Evolutionary conservation across 1,140 invertebrate genomes (phyloP).

Genomic region (Callitettix versicolor): DNA sequence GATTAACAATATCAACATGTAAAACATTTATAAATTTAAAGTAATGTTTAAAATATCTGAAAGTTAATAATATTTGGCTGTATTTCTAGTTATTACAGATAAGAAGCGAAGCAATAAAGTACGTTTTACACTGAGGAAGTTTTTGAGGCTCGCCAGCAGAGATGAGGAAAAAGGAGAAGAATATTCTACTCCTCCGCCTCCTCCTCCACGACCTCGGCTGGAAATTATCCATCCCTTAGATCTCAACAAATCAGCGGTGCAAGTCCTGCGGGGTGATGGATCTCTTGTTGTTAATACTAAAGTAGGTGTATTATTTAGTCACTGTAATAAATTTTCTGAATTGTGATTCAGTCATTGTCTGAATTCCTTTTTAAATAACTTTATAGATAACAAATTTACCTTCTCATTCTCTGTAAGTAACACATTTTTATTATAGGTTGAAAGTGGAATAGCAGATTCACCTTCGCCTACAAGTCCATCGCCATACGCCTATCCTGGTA

Average conservation of each 20-base stretch:
- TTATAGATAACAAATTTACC: too few relatives aligned
- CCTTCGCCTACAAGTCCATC: not conserved
- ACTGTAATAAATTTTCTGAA: too few relatives aligned
- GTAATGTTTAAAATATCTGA: too few relatives aligned
- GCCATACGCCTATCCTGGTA: not conserved
- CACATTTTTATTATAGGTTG: not conserved
- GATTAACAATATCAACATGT: too few relatives aligned
- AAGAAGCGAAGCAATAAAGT: constrained; percentile 25
- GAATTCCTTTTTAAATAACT: too few relatives aligned
- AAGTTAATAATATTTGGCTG: too few relatives aligned
- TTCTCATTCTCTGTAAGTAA: too few relatives aligned
- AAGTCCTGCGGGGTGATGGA: constrained; percentile 55
- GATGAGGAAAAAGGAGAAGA: constrained; percentile 45
- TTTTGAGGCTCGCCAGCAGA: constrained; percentile 49
- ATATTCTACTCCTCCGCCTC: constrained; percentile 30
- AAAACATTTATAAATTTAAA: too few relatives aligned
- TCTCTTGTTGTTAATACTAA: not conserved
- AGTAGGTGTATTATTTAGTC: too few relatives aligned
- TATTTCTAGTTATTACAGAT: not conserved
- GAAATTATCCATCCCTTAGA: constrained; percentile 83
- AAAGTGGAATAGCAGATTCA: not conserved
- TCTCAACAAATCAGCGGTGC: constrained; percentile 64
- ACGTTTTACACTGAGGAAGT: constrained; percentile 70
- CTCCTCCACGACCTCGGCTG: constrained; percentile 50
- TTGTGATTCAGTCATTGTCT: too few relatives aligned